These are phyloP conservation scores for Troides helena DNA, from an alignment of 2,888 invertebrate genomes.

Conservation along the genomic window DNA sequence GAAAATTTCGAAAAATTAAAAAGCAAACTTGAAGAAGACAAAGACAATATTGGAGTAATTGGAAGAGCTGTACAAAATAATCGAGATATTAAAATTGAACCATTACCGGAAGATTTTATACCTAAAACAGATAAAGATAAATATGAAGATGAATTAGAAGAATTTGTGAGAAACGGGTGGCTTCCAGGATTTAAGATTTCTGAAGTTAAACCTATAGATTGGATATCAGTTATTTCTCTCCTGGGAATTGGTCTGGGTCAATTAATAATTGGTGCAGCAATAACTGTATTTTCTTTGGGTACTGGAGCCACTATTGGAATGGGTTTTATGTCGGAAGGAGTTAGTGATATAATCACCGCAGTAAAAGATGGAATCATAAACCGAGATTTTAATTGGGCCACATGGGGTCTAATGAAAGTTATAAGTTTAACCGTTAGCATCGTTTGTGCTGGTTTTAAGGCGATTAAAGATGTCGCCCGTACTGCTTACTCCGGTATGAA, in stretches of 20 bases:
- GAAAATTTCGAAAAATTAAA: slow-evolving; percentile 1
- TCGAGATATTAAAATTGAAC: slow-evolving; percentile 27
- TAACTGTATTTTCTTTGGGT: slow-evolving; percentile 29
- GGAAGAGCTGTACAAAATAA: slow-evolving; percentile 25
- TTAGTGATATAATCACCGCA: slow-evolving; percentile 33
- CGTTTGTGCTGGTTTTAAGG: slow-evolving; percentile 30
- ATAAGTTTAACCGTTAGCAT: slow-evolving; percentile 29
- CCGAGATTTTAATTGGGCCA: slow-evolving; percentile 31
- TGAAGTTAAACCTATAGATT: slow-evolving; percentile 33
- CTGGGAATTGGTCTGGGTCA: slow-evolving; percentile 31
- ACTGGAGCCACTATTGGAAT: slow-evolving; percentile 28
- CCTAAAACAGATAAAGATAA: slow-evolving; percentile 14
- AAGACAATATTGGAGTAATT: slow-evolving; percentile 27
- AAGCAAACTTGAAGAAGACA: slow-evolving; percentile 17
- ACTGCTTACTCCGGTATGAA: slow-evolving; percentile 28
- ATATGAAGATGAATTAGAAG: slow-evolving; percentile 28
- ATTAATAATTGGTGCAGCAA: slow-evolving; percentile 30
- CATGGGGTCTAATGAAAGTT: slow-evolving; percentile 32
- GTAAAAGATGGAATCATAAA: slow-evolving; percentile 33
- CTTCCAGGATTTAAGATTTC: slow-evolving; percentile 29
- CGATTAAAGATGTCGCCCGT: slow-evolving; percentile 31
- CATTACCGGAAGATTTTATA: slow-evolving; percentile 22
- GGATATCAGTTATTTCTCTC: slow-evolving; percentile 28
- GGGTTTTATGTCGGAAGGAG: slow-evolving; percentile 29
- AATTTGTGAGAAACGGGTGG: slow-evolving; percentile 31